phyloP scores from a whole-genome alignment of 2,888 invertebrate species.

The Monochamus alternatus region DNA sequence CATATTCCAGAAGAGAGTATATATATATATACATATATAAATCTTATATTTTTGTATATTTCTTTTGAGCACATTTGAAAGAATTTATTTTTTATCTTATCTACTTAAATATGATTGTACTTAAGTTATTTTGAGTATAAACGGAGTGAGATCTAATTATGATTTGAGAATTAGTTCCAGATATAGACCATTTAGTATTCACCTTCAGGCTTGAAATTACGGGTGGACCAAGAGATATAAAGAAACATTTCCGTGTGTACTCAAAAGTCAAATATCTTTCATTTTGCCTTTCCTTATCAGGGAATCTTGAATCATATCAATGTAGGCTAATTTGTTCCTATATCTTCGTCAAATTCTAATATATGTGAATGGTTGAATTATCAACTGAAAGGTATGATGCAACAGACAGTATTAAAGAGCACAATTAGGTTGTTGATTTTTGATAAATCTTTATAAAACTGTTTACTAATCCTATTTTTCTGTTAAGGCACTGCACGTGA shows the following conservation, averaged over 20 bases:
- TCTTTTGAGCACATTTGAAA: conserved; percentile 36
- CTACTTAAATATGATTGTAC: conserved; percentile 3
- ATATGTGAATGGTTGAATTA: background rate
- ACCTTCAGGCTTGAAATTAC: background rate
- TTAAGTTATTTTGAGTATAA: conserved; percentile 28
- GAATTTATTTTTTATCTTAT: conserved; percentile 26
- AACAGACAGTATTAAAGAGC: conserved; percentile 45
- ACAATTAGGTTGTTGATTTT: conserved; percentile 44
- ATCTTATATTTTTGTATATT: conserved; percentile 48
- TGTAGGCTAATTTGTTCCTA: conserved; percentile 17
- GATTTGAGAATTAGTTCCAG: background rate
- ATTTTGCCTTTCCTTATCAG: conserved; percentile 20
- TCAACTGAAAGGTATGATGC: conserved; percentile 19
- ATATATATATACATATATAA: conserved; percentile 41
- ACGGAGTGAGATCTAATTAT: conserved; percentile 16
- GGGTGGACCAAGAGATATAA: conserved; percentile 6
- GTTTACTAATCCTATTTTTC: conserved; percentile 23
- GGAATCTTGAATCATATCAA: conserved; percentile 30
- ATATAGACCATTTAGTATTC: background rate
- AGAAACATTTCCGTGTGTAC: conserved; percentile 22
- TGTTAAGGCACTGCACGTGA: background rate
- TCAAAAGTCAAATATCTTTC: background rate
- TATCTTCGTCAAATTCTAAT: background rate
- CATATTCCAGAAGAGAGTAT: conserved; percentile 39
- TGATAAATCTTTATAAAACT: conserved; percentile 41